Evolutionary conservation across 1,140 invertebrate genomes (phyloP), one percentile per base, ranked within the genome.

Genomic region (Dendrolimus kikuchii): DNA sequence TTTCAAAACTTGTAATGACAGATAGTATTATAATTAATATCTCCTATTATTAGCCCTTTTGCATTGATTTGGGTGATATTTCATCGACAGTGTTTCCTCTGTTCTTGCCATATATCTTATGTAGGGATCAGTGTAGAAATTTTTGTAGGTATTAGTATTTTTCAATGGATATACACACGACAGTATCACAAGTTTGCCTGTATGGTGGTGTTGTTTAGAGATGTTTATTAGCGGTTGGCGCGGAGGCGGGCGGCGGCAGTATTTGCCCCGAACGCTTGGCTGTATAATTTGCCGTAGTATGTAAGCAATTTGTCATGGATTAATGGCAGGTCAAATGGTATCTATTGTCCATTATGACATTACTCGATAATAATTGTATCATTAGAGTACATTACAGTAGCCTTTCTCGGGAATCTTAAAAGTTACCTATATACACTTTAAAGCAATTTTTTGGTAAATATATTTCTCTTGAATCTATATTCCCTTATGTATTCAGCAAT

Each of bases 281-380:
- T 77, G 73, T 81, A 82, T 70, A 77, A 81, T 85, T 77, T 82
- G 81, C 79, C 78, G 74, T 81, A 78, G 73, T 66, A 70, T 74
- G 71, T 79, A 76, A 77, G 75, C 70, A 78, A 72, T 74, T 70
- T 73, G 77, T 74, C 71, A 70, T 72, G 80, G 67, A 76, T 73
- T 79, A 73, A 75, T 77, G 77, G 77, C 77, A 73, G 75, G 78
- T 84, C 81, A 80, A 78, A 82, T 80, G 80, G 77, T 86, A 82
- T 83, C 65, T 86, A 78, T 86, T 86, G 82, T 86, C 82, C 82
- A 80, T 84, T 84, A n/a, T n/a, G 81, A 86, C 81, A 74, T 83
- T 86, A 82, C 74, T 84, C 70, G 82, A 86, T 86, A 86, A 86
- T 84, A 86, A 86, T 86, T 83, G 82, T 86, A 86, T 86, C 81